Conservation (phyloP, 1,140 invertebrate species). For the Macrobrachium nipponense region DNA sequence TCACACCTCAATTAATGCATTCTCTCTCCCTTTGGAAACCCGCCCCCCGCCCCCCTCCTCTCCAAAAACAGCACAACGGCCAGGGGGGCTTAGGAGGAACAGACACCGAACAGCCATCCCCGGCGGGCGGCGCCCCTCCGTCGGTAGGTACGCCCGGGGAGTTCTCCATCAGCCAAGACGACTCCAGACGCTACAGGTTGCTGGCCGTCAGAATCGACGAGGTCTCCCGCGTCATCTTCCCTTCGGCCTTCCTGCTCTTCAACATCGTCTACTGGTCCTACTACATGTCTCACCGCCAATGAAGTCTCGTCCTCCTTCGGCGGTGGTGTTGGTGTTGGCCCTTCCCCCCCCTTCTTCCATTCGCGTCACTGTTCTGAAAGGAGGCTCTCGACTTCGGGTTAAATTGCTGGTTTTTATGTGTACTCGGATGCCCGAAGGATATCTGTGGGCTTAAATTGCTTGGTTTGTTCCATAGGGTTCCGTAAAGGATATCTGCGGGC, state of each 20-base stretch:
- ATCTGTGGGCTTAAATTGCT: too few species aligned
- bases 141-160: constrained; percentile 3
- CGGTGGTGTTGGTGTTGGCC: too few species aligned
- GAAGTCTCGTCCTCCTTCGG: neutral
- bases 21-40: neutral
- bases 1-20: too few species aligned
- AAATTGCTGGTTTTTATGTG: too few species aligned
- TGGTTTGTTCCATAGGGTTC: too few species aligned
- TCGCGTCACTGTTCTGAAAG: neutral
- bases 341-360: neutral
- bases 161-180: constrained; percentile 51
- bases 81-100: constrained; percentile 8
- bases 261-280: constrained; percentile 62
- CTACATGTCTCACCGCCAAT: constrained; percentile 60
- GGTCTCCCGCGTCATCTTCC: constrained; percentile 58
- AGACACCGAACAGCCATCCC: constrained; percentile 19
- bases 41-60: neutral
- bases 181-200: constrained; percentile 41
- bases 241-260: constrained; percentile 63
- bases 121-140: neutral
- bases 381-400: neutral
- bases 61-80: neutral
- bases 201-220: constrained; percentile 55
- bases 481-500: too few species aligned
- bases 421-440: too few species aligned